Percentiles rank a stretch among this genome's conserved stretches.
Conservation (phyloP, 37 sponge, comb jelly and placozoan genomes). For the Eunapius fragilis region DNA sequence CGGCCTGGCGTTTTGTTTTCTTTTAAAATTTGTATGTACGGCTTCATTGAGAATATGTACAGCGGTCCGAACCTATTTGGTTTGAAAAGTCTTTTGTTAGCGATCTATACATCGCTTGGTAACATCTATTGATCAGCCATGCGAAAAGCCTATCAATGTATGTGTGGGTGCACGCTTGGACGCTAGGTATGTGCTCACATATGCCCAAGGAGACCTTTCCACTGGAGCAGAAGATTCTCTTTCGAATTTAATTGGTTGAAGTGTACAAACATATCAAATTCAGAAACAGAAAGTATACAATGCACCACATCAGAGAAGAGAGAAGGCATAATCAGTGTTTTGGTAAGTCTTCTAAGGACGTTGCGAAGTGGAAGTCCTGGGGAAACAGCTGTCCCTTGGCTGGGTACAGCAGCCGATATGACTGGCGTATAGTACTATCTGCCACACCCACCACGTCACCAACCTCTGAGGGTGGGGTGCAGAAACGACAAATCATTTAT, state of each 20-base stretch:
- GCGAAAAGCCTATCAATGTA: neutral
- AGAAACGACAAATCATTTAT: neutral
- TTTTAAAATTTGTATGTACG: neutral
- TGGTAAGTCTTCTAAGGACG: conserved; percentile 79
- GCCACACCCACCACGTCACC: conserved; percentile 99
- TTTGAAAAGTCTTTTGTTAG: neutral
- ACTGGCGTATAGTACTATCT: conserved; percentile 94
- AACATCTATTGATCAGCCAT: neutral
- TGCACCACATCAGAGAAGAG: neutral
- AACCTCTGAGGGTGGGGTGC: conserved; percentile 79
- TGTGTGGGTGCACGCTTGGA: neutral
- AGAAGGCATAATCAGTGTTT: conserved; percentile 54
- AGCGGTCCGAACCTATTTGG: neutral
- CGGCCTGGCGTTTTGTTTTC: neutral
- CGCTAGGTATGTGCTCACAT: neutral
- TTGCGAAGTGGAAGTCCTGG: conserved; percentile 73
- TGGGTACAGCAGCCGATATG: conserved; percentile 87
- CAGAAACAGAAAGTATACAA: neutral
- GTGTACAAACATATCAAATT: neutral
- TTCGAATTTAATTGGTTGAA: neutral
- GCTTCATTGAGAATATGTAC: neutral
- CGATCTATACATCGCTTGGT: neutral
- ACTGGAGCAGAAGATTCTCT: neutral
- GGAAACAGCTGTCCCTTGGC: conserved; percentile 85
- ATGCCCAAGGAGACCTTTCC: neutral